These are phyloP conservation scores for Chiroxiphia lanceolata DNA, from an alignment of 2,797 vertebrate species.

Conservation along the genomic window DNA sequence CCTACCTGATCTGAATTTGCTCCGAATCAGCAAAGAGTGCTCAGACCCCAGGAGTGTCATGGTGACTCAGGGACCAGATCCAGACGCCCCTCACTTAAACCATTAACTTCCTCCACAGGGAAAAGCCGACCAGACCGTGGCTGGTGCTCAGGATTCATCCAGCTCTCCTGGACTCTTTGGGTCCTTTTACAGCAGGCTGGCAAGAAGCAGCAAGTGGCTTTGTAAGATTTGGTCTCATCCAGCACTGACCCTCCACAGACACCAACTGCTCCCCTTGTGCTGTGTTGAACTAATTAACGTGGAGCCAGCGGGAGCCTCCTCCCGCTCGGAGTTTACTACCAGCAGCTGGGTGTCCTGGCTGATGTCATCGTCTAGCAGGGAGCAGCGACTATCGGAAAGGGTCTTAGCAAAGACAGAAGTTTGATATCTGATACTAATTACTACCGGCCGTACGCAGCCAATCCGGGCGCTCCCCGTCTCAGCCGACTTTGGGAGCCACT, in stretches of 20 bases:
- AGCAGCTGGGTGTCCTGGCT: conserved; percentile 78
- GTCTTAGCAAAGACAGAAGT: conserved; percentile 77
- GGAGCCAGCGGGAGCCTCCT: conserved; percentile 75
- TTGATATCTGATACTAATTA: conserved; percentile 81
- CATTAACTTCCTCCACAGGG: conserved; percentile 74
- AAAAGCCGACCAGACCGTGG: conserved; percentile 67
- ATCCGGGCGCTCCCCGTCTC: conserved; percentile 64
- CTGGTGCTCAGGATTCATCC: conserved; percentile 72
- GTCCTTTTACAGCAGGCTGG: conserved; percentile 37
- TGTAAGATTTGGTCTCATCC: conserved; percentile 84
- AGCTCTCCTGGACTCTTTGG: conserved; percentile 54
- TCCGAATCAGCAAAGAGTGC: conserved; percentile 97
- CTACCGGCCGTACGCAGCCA: conserved; percentile 77
- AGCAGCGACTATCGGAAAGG: conserved; percentile 72
- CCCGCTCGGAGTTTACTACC: conserved; percentile 72
- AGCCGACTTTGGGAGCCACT: conserved; percentile 24
- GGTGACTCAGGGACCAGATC: conserved; percentile 83
- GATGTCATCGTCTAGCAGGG: conserved; percentile 81
- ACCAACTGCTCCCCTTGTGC: conserved; percentile 74
- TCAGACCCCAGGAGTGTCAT: conserved; percentile 99
- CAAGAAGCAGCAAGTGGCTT: conserved; percentile 70
- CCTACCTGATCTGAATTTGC: conserved; percentile 99
- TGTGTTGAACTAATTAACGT: conserved; percentile 77
- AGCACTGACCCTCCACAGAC: conserved; percentile 78
- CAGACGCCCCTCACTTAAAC: conserved; percentile 75